Percentiles rank a stretch among this genome's conserved stretches.
Conservation (phyloP, 2,797 vertebrate genomes). For the Cuculus canorus region DNA sequence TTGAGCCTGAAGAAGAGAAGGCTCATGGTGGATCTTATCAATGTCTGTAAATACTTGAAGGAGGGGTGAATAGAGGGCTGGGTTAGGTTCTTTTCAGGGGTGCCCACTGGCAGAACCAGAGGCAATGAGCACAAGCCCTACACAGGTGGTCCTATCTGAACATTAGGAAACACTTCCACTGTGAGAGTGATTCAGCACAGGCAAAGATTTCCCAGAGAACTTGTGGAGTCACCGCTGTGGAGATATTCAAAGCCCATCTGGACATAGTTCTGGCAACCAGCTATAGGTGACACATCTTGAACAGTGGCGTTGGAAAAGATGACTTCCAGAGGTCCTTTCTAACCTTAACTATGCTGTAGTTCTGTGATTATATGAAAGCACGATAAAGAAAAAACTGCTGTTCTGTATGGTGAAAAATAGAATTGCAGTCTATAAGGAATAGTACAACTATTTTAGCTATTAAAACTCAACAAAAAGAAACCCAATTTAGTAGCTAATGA, state of each 20-base stretch:
- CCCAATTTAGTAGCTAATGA: neutral
- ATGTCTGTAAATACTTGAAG: neutral
- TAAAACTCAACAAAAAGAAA: neutral
- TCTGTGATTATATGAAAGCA: neutral
- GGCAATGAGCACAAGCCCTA: neutral
- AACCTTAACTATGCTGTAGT: neutral
- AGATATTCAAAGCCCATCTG: neutral
- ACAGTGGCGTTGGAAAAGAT: neutral
- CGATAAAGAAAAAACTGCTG: neutral
- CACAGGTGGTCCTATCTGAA: neutral
- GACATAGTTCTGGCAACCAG: neutral
- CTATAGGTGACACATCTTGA: neutral
- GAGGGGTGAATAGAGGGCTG: neutral
- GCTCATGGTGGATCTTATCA: neutral
- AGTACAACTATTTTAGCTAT: neutral
- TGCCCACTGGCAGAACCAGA: neutral
- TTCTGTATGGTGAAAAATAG: neutral
- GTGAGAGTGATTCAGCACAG: neutral
- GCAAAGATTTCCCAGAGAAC: neutral
- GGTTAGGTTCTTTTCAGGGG: neutral
- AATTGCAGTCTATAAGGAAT: neutral
- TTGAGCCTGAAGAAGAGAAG: neutral
- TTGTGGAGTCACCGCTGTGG: neutral
- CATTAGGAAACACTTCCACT: neutral
- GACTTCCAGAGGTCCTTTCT: neutral